Evolutionary conservation across 2,888 invertebrate genomes (phyloP).

Genomic region (Blastobasis adustella): DNA sequence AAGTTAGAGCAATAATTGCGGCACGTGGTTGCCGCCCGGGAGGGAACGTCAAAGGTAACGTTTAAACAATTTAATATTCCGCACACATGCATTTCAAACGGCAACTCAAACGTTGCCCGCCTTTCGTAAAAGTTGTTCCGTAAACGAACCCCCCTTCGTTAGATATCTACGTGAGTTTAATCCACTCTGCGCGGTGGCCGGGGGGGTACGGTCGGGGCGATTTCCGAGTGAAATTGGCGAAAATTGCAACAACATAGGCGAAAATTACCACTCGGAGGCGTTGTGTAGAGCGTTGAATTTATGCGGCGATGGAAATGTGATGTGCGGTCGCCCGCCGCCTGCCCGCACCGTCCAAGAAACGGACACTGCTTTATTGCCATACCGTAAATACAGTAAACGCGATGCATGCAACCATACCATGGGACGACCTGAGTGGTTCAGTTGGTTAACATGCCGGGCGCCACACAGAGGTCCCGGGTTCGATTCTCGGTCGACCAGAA

Average conservation of each 20-base stretch:
- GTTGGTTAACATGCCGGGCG: no score
- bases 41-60: slow-evolving; percentile 62
- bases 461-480: no score
- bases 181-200: slow-evolving; percentile 43
- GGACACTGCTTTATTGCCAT: no score
- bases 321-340: slow-evolving; percentile 20
- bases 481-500: no score
- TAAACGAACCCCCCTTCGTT: slow-evolving; percentile 71
- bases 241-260: slow-evolving; percentile 69
- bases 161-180: slow-evolving; percentile 74
- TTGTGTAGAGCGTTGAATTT: slow-evolving; percentile 61
- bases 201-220: slow-evolving; percentile 48
- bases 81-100: slow-evolving; percentile 69
- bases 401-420: no score
- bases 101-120: slow-evolving; percentile 65
- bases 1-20: slow-evolving; percentile 61
- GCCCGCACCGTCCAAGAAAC: not conserved
- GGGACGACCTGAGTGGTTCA: no score
- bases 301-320: slow-evolving; percentile 49
- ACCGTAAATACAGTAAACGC: no score
- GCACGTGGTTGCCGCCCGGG: slow-evolving; percentile 46
- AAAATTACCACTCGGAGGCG: slow-evolving; percentile 65
- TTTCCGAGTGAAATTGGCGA: slow-evolving; percentile 64
- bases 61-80: slow-evolving; percentile 74
- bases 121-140: slow-evolving; percentile 67